Conservation (phyloP, 2,888 invertebrate species). For the Chloroclystis v-ata region DNA sequence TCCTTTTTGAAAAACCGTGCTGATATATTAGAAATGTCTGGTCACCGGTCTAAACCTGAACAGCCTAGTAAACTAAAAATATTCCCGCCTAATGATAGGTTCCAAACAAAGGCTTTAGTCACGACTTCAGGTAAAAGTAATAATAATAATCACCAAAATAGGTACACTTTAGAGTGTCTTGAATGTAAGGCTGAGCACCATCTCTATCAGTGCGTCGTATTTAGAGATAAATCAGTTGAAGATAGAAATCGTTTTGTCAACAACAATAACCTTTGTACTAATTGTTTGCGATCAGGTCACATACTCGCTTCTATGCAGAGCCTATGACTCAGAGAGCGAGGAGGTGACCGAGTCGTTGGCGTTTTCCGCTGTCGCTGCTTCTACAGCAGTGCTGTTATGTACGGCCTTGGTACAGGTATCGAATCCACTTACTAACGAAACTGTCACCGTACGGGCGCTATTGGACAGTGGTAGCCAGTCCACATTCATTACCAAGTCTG, state of each 20-base stretch:
- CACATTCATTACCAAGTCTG: not conserved
- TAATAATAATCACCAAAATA: too few relatives aligned
- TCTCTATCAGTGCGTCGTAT: not conserved
- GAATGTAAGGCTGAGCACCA: not conserved
- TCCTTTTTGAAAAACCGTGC: constrained; percentile 31
- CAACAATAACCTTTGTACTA: not conserved
- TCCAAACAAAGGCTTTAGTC: not conserved
- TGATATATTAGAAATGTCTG: constrained; percentile 25
- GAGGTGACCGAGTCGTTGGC: not conserved
- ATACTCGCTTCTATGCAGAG: not conserved
- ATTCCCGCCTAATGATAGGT: not conserved
- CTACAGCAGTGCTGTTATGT: not conserved
- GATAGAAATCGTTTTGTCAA: not conserved
- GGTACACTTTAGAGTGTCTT: too few relatives aligned
- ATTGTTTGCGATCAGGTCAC: too few relatives aligned
- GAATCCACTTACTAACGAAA: not conserved
- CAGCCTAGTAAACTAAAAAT: not conserved
- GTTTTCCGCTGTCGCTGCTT: not conserved
- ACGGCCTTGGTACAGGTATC: not conserved
- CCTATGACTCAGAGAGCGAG: not conserved
- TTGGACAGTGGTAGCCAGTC: not conserved
- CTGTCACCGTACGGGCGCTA: not conserved
- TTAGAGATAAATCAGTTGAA: not conserved
- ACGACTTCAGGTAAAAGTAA: too few relatives aligned
- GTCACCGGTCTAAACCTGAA: constrained; percentile 13